Percentiles rank a stretch among this genome's conserved stretches.
phyloP scores from a whole-genome alignment of 2,888 invertebrate genomes.

The Luperina testacea region DNA sequence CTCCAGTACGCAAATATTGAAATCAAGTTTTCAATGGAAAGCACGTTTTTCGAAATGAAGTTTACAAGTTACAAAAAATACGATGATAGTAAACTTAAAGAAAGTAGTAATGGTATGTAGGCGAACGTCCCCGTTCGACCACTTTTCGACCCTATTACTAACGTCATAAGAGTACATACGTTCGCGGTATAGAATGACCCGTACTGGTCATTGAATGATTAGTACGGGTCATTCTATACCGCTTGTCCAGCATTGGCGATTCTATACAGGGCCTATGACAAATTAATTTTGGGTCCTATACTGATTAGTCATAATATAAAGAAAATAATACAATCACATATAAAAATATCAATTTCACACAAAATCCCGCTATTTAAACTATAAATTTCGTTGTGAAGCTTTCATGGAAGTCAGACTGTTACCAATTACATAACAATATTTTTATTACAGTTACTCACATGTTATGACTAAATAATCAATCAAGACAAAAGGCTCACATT shows the following conservation, averaged over 20 bases:
- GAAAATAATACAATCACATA: constrained; percentile 34
- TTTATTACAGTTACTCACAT: neutral
- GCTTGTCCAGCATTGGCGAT: neutral
- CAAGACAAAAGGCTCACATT: neutral
- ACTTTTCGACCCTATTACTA: neutral
- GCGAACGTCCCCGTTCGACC: too few species aligned
- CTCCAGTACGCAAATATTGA: constrained; percentile 52
- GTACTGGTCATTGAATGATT: neutral
- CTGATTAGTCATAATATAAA: neutral
- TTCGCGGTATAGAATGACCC: neutral
- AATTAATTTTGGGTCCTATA: neutral
- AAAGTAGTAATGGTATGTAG: neutral
- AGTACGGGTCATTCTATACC: too few species aligned
- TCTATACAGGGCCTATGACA: neutral
- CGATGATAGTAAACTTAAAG: neutral
- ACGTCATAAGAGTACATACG: neutral
- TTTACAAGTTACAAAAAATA: constrained; percentile 14
- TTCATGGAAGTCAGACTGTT: neutral
- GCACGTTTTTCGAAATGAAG: constrained; percentile 8
- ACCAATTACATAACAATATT: neutral
- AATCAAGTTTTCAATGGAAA: constrained; percentile 4
- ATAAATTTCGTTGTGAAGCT: constrained; percentile 40
- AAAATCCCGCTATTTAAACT: constrained; percentile 14
- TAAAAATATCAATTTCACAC: constrained; percentile 52
- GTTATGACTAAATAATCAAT: constrained; percentile 11